phyloP scores from a whole-genome alignment of 2,888 invertebrate genomes.

The Melipona beecheii region DNA sequence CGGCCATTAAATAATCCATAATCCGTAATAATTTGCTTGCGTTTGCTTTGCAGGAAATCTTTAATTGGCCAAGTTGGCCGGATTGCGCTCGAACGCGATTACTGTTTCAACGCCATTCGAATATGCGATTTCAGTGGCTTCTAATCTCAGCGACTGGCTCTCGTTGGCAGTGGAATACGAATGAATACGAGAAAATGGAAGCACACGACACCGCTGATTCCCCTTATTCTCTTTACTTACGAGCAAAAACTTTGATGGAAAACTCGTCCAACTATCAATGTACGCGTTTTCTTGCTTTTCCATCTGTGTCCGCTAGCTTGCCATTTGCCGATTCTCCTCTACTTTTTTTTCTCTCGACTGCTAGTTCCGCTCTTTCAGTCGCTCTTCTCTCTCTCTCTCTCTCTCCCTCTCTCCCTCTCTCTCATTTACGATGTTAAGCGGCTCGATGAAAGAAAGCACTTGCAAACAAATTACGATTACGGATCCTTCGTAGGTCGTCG shows the following conservation, averaged over 20 bases:
- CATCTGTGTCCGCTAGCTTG: background rate
- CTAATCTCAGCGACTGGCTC: background rate
- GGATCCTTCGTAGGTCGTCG: slow-evolving; percentile 36
- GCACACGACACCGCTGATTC: background rate
- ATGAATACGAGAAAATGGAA: slow-evolving; percentile 10
- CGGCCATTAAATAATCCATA: background rate
- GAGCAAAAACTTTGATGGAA: slow-evolving; percentile 39
- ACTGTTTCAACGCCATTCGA: slow-evolving; percentile 8
- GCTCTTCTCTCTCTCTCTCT: background rate
- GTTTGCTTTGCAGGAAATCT: background rate
- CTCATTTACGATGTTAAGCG: slow-evolving; percentile 53
- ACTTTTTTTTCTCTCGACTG: background rate
- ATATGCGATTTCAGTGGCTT: background rate
- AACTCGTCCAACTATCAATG: slow-evolving; percentile 52
- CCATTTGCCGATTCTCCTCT: background rate
- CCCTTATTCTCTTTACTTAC: slow-evolving; percentile 55
- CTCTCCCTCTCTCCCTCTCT: background rate
- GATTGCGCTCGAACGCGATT: background rate
- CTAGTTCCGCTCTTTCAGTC: background rate
- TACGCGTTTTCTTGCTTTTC: slow-evolving; percentile 31
- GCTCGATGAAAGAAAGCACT: slow-evolving; percentile 47
- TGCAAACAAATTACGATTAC: slow-evolving; percentile 67
- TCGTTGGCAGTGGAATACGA: background rate
- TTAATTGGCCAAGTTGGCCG: slow-evolving; percentile 10
- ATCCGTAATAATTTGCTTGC: background rate